Evolutionary conservation across 1,140 invertebrate genomes (phyloP).

Genomic region (Drosophila nigrodunni): DNA sequence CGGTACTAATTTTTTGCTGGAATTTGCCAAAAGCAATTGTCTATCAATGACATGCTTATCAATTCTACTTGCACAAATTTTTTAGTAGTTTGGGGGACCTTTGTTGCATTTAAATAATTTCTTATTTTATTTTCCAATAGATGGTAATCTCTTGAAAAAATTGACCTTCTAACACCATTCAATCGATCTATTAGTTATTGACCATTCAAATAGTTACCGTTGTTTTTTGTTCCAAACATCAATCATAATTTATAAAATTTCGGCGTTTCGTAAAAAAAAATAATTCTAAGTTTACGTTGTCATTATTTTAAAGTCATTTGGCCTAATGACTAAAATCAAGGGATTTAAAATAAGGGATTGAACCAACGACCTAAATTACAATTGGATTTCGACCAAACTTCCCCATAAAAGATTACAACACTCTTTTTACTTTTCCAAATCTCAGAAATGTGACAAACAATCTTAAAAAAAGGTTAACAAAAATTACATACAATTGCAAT

Average conservation of each 20-base stretch:
- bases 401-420: constrained; percentile 12
- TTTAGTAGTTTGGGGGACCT: constrained; percentile 14
- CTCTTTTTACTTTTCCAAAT: constrained; percentile 10
- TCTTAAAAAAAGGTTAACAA: constrained; percentile 41
- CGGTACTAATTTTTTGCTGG: constrained; percentile 32
- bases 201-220: constrained; percentile 15
- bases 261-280: too few species aligned
- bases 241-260: too few species aligned
- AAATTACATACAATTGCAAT: constrained; percentile 27
- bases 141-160: constrained; percentile 19
- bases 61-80: constrained; percentile 44
- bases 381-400: constrained; percentile 20
- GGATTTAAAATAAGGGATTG: constrained; percentile 35
- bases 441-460: constrained; percentile 54
- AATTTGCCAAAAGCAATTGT: constrained; percentile 72
- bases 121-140: constrained; percentile 21
- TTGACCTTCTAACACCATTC: constrained; percentile 33
- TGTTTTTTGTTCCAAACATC: not conserved
- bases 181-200: constrained; percentile 21
- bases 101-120: constrained; percentile 11
- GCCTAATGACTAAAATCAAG: constrained; percentile 46
- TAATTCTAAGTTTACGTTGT: not conserved
- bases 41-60: constrained; percentile 68
- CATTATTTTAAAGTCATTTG: constrained; percentile 55
- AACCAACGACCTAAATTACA: constrained; percentile 28